Percentiles rank a stretch among this genome's conserved stretches.
Conservation (phyloP, 2,113 vertebrate species). For the Scomber scombrus region DNA sequence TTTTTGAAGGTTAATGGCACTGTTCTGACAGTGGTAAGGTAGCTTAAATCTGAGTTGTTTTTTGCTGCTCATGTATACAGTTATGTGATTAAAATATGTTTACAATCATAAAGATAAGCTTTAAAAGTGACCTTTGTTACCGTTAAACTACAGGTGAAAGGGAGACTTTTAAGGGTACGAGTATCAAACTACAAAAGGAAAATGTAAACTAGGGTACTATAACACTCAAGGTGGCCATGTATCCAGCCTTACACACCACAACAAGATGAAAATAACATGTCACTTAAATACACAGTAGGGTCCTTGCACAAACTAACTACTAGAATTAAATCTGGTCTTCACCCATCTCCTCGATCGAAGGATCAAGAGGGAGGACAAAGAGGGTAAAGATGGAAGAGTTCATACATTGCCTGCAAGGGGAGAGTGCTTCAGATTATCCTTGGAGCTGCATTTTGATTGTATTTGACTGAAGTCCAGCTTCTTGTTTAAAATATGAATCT, state of each 20-base stretch:
- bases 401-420: slow-evolving; percentile 93
- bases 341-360: slow-evolving; percentile 5
- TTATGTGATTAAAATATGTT: not conserved
- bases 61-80: not conserved
- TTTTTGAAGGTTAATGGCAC: slow-evolving; percentile 41
- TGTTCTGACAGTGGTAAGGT: not conserved
- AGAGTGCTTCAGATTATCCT: slow-evolving; percentile 94
- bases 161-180: not conserved
- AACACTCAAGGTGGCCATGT: not conserved
- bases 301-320: slow-evolving; percentile 1
- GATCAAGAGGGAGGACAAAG: slow-evolving; percentile 5
- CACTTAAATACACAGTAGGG: not conserved
- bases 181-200: not conserved
- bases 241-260: not conserved
- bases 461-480: slow-evolving; percentile 93
- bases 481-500: slow-evolving; percentile 97
- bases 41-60: slow-evolving; percentile 36
- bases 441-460: slow-evolving; percentile 93
- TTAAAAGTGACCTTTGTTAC: slow-evolving; percentile 6
- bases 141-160: no score
- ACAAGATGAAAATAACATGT: slow-evolving; percentile 5
- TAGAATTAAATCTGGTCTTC: not conserved
- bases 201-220: not conserved
- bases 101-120: not conserved
- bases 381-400: slow-evolving; percentile 69